Percentiles rank a stretch among this genome's conserved stretches.
Evolutionary conservation across 2,113 vertebrate species (phyloP).

Genomic region (Ginglymostoma cirratum): DNA sequence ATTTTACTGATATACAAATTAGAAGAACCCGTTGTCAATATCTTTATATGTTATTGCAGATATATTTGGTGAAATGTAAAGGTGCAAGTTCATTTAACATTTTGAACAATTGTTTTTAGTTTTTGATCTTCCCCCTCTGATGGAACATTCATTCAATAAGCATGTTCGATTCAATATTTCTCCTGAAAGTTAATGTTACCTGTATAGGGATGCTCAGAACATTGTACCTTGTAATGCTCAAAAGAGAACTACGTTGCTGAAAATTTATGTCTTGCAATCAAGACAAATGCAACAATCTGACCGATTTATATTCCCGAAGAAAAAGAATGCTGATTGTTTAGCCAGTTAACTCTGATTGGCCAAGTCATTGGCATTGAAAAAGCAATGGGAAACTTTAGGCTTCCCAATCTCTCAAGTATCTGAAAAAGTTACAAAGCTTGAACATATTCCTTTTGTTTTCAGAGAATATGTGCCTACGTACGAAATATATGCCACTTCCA

Average conservation of each 20-base stretch:
- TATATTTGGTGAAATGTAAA: background rate
- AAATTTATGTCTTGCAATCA: background rate
- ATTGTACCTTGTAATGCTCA: background rate
- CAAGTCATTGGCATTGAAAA: background rate
- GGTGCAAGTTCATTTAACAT: background rate
- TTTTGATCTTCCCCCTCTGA: background rate
- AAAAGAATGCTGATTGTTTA: background rate
- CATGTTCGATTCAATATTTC: background rate
- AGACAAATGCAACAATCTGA: background rate
- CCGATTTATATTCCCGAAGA: background rate
- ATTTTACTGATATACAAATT: background rate
- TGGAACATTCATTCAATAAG: constrained; percentile 1
- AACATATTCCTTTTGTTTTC: background rate
- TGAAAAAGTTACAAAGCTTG: background rate
- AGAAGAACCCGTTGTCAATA: background rate
- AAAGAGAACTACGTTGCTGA: background rate
- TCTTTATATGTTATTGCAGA: background rate
- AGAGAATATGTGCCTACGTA: background rate
- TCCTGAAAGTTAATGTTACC: background rate
- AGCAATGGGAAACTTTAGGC: background rate
- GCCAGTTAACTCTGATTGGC: background rate
- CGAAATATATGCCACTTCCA: background rate
- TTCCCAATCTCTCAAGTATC: background rate
- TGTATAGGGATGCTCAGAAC: background rate
- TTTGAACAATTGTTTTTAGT: background rate